These are phyloP conservation scores for Clarias laeviceps DNA, from an alignment of 2,797 vertebrate genomes.

Conservation along the genomic window DNA sequence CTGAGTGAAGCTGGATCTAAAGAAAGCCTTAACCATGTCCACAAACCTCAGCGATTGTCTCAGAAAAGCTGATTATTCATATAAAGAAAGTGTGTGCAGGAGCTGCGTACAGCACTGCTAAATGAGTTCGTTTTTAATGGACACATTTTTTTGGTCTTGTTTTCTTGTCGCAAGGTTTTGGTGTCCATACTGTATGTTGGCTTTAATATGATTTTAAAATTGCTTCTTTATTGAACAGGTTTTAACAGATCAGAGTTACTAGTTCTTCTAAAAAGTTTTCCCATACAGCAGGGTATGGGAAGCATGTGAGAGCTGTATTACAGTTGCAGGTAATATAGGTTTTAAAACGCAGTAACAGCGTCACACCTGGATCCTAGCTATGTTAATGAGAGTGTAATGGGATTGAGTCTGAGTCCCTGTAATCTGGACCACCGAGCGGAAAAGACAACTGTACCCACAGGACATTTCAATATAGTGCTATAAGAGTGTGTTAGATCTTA, in stretches of 20 bases:
- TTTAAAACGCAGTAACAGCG: constrained; percentile 26
- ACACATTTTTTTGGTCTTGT: neutral
- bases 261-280: neutral
- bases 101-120: neutral
- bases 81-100: neutral
- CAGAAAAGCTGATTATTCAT: neutral
- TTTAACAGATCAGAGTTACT: neutral
- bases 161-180: neutral
- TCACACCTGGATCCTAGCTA: constrained; percentile 33
- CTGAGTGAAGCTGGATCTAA: neutral
- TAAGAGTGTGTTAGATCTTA: too few relatives aligned
- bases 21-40: neutral
- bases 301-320: constrained; percentile 19
- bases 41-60: neutral
- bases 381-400: constrained; percentile 34
- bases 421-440: constrained; percentile 23
- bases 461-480: neutral
- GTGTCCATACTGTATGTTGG: neutral
- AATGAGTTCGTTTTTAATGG: neutral
- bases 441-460: neutral
- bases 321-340: constrained; percentile 17
- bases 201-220: neutral
- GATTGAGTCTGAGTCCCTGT: constrained; percentile 16
- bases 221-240: neutral
- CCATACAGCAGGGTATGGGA: constrained; percentile 12